A percentile compares a stretch with the other conserved stretches of the same genome.
These are phyloP conservation scores for Phyllotreta striolata DNA, from an alignment of 2,888 invertebrate species.

Conservation along the genomic window DNA sequence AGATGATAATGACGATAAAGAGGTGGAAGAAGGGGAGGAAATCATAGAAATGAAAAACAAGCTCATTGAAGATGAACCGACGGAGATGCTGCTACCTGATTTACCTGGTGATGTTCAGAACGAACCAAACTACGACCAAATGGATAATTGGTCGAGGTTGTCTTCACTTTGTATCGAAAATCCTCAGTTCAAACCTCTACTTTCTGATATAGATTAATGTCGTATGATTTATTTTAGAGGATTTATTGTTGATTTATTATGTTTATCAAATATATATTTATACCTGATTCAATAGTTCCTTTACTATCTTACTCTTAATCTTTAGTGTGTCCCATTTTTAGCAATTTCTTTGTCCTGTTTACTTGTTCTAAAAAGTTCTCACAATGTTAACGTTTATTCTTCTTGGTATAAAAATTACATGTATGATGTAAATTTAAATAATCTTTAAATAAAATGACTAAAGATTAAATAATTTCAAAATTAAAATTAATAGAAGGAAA, in stretches of 20 bases:
- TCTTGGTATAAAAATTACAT: too few species aligned
- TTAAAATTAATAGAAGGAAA: too few species aligned
- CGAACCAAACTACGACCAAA: slow-evolving; percentile 59
- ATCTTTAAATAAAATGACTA: too few species aligned
- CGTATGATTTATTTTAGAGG: neutral
- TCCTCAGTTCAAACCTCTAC: slow-evolving; percentile 40
- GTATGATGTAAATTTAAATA: too few species aligned
- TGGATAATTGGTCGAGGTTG: slow-evolving; percentile 60
- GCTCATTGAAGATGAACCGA: slow-evolving; percentile 35
- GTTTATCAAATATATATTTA: neutral
- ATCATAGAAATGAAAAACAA: slow-evolving; percentile 47
- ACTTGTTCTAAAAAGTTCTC: too few species aligned
- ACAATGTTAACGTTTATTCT: too few species aligned
- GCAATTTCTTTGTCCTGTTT: too few species aligned
- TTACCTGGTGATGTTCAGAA: slow-evolving; percentile 33
- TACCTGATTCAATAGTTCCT: too few species aligned
- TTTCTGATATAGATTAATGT: slow-evolving; percentile 47
- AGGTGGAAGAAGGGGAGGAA: slow-evolving; percentile 59
- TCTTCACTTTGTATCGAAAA: slow-evolving; percentile 56
- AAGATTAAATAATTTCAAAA: too few species aligned
- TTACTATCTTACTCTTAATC: too few species aligned
- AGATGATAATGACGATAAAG: slow-evolving; percentile 68
- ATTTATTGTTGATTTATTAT: neutral
- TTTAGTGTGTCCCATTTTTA: too few species aligned
- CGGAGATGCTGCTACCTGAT: slow-evolving; percentile 45